These are phyloP conservation scores for Aurelia aurita complex sp. Pacific DNA, from an alignment of 30 jellyfish, hydroid and myxozoan species.

Conservation along the genomic window DNA sequence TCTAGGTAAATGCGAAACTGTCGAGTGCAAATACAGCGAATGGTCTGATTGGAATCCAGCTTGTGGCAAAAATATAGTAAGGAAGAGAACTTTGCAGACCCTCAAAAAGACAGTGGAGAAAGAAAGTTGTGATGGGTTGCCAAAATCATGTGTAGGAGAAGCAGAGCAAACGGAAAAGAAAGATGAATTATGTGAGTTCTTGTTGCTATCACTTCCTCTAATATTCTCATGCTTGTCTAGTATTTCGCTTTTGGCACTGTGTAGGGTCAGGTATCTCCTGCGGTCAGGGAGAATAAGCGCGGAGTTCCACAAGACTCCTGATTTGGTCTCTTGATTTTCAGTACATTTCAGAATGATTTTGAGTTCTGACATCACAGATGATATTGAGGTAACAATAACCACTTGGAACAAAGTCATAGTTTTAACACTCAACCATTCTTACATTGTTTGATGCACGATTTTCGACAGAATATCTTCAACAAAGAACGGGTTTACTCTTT, in stretches of 20 bases:
- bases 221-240: not conserved
- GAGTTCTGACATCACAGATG: no score
- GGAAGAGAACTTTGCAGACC: constrained; percentile 57
- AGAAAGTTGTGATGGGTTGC: constrained; percentile 65
- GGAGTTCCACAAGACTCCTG: no score
- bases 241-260: not conserved
- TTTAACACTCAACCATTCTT: no score
- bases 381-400: no score
- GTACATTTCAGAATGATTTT: no score
- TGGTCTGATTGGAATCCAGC: constrained; percentile 78
- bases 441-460: no score
- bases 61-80: constrained; percentile 62
- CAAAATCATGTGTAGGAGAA: constrained; percentile 57
- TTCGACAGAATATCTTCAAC: no score
- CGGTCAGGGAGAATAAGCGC: no score
- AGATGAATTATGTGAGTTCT: constrained; percentile 50
- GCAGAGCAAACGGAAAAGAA: constrained; percentile 67
- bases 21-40: constrained; percentile 63
- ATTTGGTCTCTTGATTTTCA: no score
- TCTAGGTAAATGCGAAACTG: constrained; percentile 66
- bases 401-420: no score
- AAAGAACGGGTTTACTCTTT: no score
- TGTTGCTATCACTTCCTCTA: not conserved
- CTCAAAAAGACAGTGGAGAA: constrained; percentile 49
- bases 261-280: no score